Percentiles rank a stretch among this genome's conserved stretches.
phyloP scores from a whole-genome alignment of 2,888 invertebrate species.

The Eupithecia subfuscata region DNA sequence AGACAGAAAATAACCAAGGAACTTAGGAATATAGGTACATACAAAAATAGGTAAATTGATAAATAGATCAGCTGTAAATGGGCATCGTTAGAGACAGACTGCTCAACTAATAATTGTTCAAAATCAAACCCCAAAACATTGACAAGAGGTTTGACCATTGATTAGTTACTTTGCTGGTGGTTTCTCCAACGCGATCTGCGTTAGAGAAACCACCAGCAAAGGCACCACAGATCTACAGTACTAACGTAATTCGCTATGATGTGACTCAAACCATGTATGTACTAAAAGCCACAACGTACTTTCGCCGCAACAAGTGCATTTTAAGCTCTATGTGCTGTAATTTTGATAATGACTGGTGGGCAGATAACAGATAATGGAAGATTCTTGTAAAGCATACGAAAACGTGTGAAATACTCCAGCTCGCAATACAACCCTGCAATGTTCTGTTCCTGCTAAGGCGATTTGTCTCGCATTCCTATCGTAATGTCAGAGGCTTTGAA shows the following conservation, averaged over 20 bases:
- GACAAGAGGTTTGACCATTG: neutral
- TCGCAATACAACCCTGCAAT: neutral
- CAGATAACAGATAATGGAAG: slow-evolving; percentile 62
- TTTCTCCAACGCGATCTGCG: too few relatives aligned
- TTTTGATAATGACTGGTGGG: slow-evolving; percentile 68
- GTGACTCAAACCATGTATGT: slow-evolving; percentile 45
- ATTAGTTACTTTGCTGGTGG: too few relatives aligned
- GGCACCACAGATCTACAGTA: neutral
- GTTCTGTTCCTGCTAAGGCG: neutral
- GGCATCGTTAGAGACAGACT: too few relatives aligned
- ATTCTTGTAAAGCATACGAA: neutral
- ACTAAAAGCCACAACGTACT: slow-evolving; percentile 41
- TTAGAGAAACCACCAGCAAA: neutral
- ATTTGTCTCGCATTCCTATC: neutral
- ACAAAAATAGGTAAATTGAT: too few relatives aligned
- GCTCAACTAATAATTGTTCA: neutral
- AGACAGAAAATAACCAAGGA: too few relatives aligned
- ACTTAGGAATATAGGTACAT: too few relatives aligned
- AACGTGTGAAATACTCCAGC: neutral
- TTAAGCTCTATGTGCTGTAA: slow-evolving; percentile 55
- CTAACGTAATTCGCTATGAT: slow-evolving; percentile 29
- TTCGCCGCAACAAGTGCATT: slow-evolving; percentile 53
- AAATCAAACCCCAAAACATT: neutral
- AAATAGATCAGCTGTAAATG: too few relatives aligned
- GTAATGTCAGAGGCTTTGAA: neutral